Percentiles rank a stretch among this genome's conserved stretches.
Conservation (phyloP, 2,888 invertebrate species). For the Agrotis clavis region DNA sequence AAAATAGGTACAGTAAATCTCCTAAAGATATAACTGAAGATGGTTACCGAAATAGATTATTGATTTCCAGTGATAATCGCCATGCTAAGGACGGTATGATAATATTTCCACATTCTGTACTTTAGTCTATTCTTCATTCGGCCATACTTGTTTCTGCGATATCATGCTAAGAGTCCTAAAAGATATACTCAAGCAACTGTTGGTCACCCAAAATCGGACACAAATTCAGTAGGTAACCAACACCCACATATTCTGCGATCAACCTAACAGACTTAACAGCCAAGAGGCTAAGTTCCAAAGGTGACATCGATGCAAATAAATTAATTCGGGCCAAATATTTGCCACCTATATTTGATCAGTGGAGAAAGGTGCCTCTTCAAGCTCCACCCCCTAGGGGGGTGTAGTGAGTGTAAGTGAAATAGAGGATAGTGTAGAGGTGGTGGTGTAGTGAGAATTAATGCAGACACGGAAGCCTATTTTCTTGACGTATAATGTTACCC, state of each 20-base stretch:
- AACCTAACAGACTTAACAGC: constrained; percentile 16
- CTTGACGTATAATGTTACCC: constrained; percentile 74
- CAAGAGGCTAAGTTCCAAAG: constrained; percentile 46
- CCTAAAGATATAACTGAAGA: no score
- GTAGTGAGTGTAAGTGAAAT: constrained; percentile 12
- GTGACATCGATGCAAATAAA: constrained; percentile 61
- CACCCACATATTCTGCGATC: neutral
- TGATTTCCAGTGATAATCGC: no score
- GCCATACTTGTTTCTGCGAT: no score
- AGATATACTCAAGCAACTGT: no score
- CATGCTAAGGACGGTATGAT: no score
- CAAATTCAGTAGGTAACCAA: neutral
- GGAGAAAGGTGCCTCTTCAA: constrained; percentile 24
- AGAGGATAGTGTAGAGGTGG: constrained; percentile 60
- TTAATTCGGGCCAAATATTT: constrained; percentile 57
- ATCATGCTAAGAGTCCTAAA: no score
- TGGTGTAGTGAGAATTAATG: constrained; percentile 76
- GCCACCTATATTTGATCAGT: constrained; percentile 48
- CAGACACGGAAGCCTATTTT: constrained; percentile 77
- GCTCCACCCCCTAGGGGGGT: constrained; percentile 13
- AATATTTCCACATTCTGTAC: no score
- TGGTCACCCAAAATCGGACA: neutral
- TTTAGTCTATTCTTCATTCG: no score
- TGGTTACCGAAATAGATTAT: no score
- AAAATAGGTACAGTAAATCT: no score